Percentiles rank a stretch among this genome's conserved stretches.
Evolutionary conservation across 2,797 vertebrate species (phyloP).

Genomic region (Chloroceryle inda): DNA sequence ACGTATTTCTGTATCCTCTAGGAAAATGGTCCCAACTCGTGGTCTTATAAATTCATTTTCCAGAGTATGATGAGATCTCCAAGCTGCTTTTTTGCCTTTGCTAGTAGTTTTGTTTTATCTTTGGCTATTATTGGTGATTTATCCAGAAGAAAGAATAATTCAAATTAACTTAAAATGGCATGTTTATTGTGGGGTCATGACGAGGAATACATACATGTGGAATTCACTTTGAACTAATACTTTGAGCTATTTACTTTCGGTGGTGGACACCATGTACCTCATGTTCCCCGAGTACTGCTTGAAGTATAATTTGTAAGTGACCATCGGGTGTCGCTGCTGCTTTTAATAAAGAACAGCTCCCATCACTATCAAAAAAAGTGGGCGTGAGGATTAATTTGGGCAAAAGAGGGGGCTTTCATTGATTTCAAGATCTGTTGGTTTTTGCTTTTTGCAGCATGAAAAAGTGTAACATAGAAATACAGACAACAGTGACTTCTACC

Average conservation of each 20-base stretch:
- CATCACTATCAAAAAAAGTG: not conserved
- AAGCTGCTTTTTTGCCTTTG: not conserved
- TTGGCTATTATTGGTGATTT: not conserved
- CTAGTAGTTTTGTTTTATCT: not conserved
- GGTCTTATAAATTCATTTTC: not conserved
- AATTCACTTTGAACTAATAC: not conserved
- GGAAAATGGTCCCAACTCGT: not conserved
- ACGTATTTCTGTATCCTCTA: not conserved
- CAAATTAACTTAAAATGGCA: not conserved
- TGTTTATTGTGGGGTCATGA: not conserved
- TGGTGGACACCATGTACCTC: not conserved
- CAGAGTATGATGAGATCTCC: not conserved
- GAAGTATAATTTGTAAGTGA: not conserved
- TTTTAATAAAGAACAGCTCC: not conserved
- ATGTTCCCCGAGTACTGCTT: not conserved
- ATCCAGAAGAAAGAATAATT: not conserved
- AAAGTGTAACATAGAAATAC: not conserved
- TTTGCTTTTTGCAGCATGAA: not conserved
- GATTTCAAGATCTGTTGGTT: not conserved
- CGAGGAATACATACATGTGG: not conserved
- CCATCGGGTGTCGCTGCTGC: conserved; percentile 12
- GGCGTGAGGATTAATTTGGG: not conserved
- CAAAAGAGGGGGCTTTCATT: not conserved
- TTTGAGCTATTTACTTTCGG: not conserved
- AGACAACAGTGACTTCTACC: not conserved